Evolutionary conservation across 2,113 vertebrate species (phyloP), one percentile per base, ranked within the genome.

Genomic region (Phrynocephalus versicolor): DNA sequence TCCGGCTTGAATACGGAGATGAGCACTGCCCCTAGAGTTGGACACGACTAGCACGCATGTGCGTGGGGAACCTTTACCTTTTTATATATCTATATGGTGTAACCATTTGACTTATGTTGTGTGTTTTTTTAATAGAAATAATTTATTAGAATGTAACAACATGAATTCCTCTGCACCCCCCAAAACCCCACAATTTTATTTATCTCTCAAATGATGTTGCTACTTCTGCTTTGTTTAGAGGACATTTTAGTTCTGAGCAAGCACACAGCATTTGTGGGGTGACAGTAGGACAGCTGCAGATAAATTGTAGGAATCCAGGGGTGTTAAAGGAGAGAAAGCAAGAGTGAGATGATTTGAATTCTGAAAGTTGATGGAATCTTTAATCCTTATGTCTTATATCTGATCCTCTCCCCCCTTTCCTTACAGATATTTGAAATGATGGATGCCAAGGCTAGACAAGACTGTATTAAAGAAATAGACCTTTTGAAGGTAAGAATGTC

Each of bases 391-490:
- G 87, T 33, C 55, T 89, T 87, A 25, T 19, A 51, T 88, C 89
- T 87, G 64, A 13, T 6, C 79, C 69, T 88, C 83, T 45, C 19
- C 89, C 70, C 91, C 19, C 83, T 75, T 77, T 72, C 72, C n/a
- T 88, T 91, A 82, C 92, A 99, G 98, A 97, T 99, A 91, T 99
- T 98, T 91, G 98, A 98, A 94, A 99, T 98, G 98, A 98, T 98
- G 98, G 98, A 99, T 35, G 97, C 98, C 82, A 99, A 99, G 90
- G 97, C 98, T 16, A 96, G 97, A 81, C 98, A 98, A 91, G 98
- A 99, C 91, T 99, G 98, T 83, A 95, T 99, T 94, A 98, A 98
- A 91, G 98, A 99, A 94, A 99, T 99, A 12, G 98, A 98, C 91
- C 97, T 99, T 69, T 89, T 99, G 69, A 99, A 98, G 97, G 98